phyloP scores from a whole-genome alignment of 2,797 vertebrate species.

The Brachymystax lenok region DNA sequence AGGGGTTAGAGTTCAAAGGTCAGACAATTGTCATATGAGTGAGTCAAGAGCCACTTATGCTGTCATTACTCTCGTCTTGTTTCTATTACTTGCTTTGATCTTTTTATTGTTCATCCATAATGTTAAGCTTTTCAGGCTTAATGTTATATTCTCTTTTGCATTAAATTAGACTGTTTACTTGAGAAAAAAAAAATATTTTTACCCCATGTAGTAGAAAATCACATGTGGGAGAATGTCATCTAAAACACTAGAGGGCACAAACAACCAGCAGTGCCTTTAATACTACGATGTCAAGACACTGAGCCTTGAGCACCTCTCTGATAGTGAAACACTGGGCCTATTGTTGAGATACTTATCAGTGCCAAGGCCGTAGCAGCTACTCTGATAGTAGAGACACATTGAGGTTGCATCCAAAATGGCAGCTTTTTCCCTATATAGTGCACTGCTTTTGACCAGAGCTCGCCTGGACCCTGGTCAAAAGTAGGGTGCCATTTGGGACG shows the following conservation, averaged over 20 bases:
- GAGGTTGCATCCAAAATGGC: neutral
- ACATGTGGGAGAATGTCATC: too few relatives aligned
- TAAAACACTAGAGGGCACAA: too few relatives aligned
- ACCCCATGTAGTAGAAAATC: too few relatives aligned
- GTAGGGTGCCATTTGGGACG: too few relatives aligned
- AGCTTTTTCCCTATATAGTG: too few relatives aligned
- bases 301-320: conserved; percentile 6
- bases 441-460: too few relatives aligned
- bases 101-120: neutral
- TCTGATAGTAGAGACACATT: neutral
- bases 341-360: neutral
- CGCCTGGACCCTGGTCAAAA: too few relatives aligned
- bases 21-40: neutral
- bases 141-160: neutral
- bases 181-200: too few relatives aligned
- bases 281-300: neutral
- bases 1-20: neutral
- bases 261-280: too few relatives aligned
- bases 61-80: neutral
- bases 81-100: neutral
- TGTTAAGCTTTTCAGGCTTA: neutral
- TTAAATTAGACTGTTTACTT: too few relatives aligned
- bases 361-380: neutral
- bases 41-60: neutral
- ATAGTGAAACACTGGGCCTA: neutral